Percentiles rank a stretch among this genome's conserved stretches.
phyloP scores from a whole-genome alignment of 2,797 vertebrate species.

The Balearica regulorum region DNA sequence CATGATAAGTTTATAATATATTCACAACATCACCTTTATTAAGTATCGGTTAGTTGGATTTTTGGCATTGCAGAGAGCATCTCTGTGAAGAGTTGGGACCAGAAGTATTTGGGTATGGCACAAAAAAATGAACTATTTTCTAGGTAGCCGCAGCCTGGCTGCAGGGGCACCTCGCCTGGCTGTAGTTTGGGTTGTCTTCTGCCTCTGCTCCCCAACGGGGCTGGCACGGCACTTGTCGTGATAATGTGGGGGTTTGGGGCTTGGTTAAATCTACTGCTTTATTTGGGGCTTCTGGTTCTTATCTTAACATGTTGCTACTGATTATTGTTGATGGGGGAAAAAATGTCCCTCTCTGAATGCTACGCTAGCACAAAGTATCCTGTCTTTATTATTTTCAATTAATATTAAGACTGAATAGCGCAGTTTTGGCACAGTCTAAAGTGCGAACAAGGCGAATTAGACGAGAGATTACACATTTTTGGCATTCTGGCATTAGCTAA shows the following conservation, averaged over 20 bases:
- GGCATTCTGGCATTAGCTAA: constrained; percentile 36
- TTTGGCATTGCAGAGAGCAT: neutral
- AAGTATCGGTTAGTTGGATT: neutral
- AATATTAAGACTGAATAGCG: neutral
- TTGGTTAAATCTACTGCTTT: neutral
- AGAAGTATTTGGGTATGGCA: neutral
- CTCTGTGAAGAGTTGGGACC: neutral
- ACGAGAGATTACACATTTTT: constrained; percentile 1
- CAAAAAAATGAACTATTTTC: neutral
- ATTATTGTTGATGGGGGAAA: neutral
- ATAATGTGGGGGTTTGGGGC: accelerated
- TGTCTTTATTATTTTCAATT: neutral
- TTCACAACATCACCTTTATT: neutral
- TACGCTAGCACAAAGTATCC: neutral
- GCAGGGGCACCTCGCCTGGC: accelerated
- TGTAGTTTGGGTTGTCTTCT: neutral
- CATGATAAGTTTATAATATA: neutral
- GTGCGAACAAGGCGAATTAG: neutral
- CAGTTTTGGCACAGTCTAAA: neutral
- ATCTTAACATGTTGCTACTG: neutral
- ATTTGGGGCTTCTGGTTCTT: neutral
- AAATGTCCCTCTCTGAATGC: neutral
- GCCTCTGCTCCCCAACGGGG: neutral
- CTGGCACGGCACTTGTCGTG: neutral
- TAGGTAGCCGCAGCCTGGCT: neutral